Base-by-base conservation (phyloP, 2,113 vertebrate genomes). In the Centropristis striata region DNA sequence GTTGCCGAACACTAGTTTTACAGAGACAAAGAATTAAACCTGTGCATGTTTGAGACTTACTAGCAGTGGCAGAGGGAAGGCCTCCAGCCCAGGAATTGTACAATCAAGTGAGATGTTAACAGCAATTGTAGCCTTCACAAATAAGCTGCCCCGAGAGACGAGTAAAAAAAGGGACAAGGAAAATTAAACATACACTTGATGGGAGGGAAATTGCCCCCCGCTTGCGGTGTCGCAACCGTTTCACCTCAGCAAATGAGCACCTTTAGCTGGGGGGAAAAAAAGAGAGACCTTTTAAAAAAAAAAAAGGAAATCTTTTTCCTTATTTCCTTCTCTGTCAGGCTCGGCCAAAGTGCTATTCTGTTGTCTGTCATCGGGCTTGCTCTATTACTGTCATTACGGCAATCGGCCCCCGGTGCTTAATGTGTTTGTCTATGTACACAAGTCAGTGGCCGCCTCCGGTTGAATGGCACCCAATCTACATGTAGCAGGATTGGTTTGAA, bases 401-500 rank as follows among this genome's bases (percentile, higher is more conserved):
- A 58, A 71, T 86, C 70, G 81, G 80, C n/a, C 85, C 77, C 83
- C 46, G n/a, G 69, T 80, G 81, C 86, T 93, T 93, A 93, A 92
- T 91, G 92, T 93, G 92, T 94, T 94, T 94, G 90, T 95, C 90
- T 79, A 57, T 75, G 87, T 85, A 90, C 73, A 83, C 92, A 87
- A 90, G 82, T 70, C 84, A 18, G 59, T 20, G 69, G 32, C 55
- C 11, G 71, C 66, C 32, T 1, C 20, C 16, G 28, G 41, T 42
- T 95, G 93, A 95, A 87, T 95, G 94, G 94, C 93, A 93, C 71
- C 73, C 94, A 92, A 95, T 95, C 93, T 95, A 90, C 94, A 95
- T 94, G 91, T 1, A 13, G 47, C 51, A 6, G 85, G 85, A 87
- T 88, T 87, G 85, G 76, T 69, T 90, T 81, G 80, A 83, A 84